phyloP scores from a whole-genome alignment of 35 echinoderm and acorn worm genomes.

The Amphiura filiformis region DNA sequence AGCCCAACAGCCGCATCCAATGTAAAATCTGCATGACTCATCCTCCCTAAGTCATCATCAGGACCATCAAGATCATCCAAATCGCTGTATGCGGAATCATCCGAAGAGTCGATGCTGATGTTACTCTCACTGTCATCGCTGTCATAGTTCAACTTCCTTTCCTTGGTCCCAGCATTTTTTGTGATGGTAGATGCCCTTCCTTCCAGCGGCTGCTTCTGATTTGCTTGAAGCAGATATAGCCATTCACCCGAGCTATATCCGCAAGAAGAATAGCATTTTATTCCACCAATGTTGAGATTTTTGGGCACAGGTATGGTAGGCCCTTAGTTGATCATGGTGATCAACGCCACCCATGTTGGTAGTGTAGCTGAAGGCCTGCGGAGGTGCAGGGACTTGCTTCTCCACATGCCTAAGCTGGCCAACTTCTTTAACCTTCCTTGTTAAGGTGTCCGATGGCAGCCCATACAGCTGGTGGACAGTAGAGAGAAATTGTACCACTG shows the following conservation, averaged over 20 bases:
- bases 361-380: slow-evolving; percentile 15
- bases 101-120: too few species aligned
- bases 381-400: background rate
- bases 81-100: background rate
- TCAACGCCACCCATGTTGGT: slow-evolving; percentile 48
- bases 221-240: slow-evolving; percentile 28
- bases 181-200: too few species aligned
- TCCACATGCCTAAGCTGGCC: too few species aligned
- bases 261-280: slow-evolving; percentile 25
- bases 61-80: background rate
- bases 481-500: background rate
- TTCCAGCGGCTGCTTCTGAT: too few species aligned
- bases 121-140: background rate
- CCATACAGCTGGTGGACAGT: background rate
- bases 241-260: slow-evolving; percentile 33
- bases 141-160: background rate
- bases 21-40: background rate
- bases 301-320: background rate
- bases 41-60: background rate
- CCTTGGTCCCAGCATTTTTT: background rate
- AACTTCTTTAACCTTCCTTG: too few species aligned
- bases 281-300: slow-evolving; percentile 34
- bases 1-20: background rate
- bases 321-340: slow-evolving; percentile 8
- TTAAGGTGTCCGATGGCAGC: background rate